A percentile compares a stretch with the other conserved stretches of the same genome.
Conservation (phyloP, 2,888 invertebrate species). For the Incurvaria masculella region DNA sequence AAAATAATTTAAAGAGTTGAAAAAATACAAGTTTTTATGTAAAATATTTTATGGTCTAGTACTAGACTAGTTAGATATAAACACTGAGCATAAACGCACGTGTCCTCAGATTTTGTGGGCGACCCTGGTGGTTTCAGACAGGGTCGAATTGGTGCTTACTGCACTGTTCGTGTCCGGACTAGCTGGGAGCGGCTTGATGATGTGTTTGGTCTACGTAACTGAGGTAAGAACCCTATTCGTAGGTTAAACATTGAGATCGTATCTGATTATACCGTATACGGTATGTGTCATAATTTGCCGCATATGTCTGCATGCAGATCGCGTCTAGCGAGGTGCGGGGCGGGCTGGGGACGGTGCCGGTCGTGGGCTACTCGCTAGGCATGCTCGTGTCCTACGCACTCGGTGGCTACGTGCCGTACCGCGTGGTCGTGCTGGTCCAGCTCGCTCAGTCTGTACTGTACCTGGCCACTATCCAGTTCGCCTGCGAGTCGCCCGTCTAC, state of each 20-base stretch:
- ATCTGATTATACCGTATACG: conserved; percentile 2
- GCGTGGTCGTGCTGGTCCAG: conserved; percentile 27
- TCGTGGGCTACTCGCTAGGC: conserved; percentile 31
- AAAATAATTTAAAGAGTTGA: no score
- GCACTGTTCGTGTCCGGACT: conserved; percentile 32
- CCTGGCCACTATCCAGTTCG: conserved; percentile 19
- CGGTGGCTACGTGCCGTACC: conserved; percentile 30
- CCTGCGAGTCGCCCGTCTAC: conserved; percentile 33
- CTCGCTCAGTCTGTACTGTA: conserved; percentile 23
- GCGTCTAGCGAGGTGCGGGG: conserved; percentile 34
- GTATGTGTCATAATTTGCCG: not conserved
- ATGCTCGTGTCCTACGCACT: conserved; percentile 32
- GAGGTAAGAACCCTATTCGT: conserved; percentile 24
- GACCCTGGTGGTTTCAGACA: conserved; percentile 21
- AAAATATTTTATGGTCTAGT: no score
- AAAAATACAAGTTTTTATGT: no score
- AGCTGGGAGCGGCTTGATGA: conserved; percentile 24
- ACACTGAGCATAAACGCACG: no score
- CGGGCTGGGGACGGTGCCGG: conserved; percentile 27
- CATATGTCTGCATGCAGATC: conserved; percentile 22
- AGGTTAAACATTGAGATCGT: conserved; percentile 1
- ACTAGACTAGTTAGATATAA: no score
- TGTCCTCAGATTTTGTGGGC: conserved; percentile 5
- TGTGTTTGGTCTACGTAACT: conserved; percentile 29
- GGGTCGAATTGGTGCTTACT: conserved; percentile 28